Evolutionary conservation across 1,140 invertebrate genomes (phyloP).

Genomic region (Nomia melanderi): DNA sequence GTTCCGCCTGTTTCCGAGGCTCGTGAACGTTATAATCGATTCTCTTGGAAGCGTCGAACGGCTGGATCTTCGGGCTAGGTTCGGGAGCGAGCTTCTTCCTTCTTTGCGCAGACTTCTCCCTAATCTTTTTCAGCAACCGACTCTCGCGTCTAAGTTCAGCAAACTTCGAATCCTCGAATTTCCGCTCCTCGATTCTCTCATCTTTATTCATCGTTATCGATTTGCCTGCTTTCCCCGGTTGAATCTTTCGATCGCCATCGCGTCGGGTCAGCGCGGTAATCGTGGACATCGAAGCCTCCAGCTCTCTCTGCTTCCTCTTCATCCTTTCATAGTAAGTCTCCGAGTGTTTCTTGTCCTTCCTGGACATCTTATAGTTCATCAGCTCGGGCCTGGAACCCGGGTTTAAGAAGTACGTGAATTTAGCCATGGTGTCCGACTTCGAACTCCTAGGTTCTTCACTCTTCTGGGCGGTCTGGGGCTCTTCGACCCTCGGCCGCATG

Average conservation of each 20-base stretch:
- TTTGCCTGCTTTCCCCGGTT: background rate
- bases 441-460: background rate
- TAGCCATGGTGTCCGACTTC: slow-evolving; percentile 55
- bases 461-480: background rate
- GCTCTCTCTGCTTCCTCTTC: slow-evolving; percentile 55
- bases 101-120: slow-evolving; percentile 37
- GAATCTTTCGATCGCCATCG: too few species aligned
- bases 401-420: slow-evolving; percentile 76
- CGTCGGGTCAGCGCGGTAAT: slow-evolving; percentile 25
- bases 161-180: slow-evolving; percentile 4
- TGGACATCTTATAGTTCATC: slow-evolving; percentile 74
- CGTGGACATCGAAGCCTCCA: slow-evolving; percentile 51
- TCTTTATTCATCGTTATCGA: background rate
- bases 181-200: slow-evolving; percentile 11
- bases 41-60: background rate
- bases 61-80: slow-evolving; percentile 13
- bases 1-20: background rate
- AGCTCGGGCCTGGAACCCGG: slow-evolving; percentile 61
- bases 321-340: slow-evolving; percentile 75
- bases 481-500: background rate
- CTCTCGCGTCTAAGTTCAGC: slow-evolving; percentile 37
- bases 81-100: slow-evolving; percentile 58
- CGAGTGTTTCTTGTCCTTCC: slow-evolving; percentile 77
- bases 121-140: slow-evolving; percentile 53
- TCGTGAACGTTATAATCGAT: background rate